Evolutionary conservation across 2,113 vertebrate species (phyloP), one percentile per base, ranked within the genome.

Genomic region (Rutilus rutilus): DNA sequence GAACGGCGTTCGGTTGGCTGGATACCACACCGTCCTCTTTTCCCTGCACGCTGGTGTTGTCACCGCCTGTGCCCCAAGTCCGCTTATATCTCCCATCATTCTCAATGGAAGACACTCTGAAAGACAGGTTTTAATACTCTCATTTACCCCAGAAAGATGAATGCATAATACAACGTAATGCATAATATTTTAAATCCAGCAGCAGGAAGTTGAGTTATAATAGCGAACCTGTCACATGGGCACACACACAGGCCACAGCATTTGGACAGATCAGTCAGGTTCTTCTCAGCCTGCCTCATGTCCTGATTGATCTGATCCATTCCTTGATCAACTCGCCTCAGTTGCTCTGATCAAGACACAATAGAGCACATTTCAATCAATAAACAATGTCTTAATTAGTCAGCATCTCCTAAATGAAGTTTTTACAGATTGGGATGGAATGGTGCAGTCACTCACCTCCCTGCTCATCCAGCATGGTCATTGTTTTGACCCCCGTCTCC

Each of bases 271-370:
- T 99, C 97, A 2, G 96, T 98, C 89, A 99, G 93, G 87, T 98
- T 98, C 91, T 96, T 99, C 93, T 99, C 98, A 65, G 98, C 97
- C 91, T 96, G 93, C 85, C 90, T 96, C 98, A 99, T 97, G 91
- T 99, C 98, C 92, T 98, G 94, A 93, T 99, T 99, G 95, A 99
- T 99, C 93, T 98, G 96, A 90, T 99, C 97, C 97, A 99, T 96
- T 90, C 97, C 98, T 89, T 96, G 94, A 65, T 99, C 97, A 90
- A 97, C 96, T 52, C 87, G 93, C 87, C 89, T 95, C 89, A 99
- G 95, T 95, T 99, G 96, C 90, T 99, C 98, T 99, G 85, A 30
- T 65, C 88, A 89, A 84, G 59, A 19, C 23, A 33, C 5, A n/a
- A 54, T 27, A 3, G 17, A 42, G 30, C 0, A 25, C 30, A 19